phyloP scores from a whole-genome alignment of 2,113 vertebrate species.

The Scophthalmus maximus region DNA sequence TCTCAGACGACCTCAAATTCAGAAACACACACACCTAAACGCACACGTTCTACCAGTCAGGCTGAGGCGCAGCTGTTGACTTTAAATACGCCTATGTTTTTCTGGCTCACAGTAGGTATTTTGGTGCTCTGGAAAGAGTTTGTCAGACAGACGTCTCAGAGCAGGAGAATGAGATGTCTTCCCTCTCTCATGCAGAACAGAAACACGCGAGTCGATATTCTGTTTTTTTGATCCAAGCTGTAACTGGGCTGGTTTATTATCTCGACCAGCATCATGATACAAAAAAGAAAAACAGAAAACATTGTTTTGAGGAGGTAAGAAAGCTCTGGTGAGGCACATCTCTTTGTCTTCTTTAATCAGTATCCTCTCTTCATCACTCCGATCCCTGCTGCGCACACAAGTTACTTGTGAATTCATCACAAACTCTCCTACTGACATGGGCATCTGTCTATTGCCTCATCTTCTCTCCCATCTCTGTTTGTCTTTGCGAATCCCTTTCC shows the following conservation, averaged over 20 bases:
- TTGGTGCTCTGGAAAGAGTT: no score
- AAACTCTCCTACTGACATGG: constrained; percentile 25
- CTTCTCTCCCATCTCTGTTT: constrained; percentile 10
- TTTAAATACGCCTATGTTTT: constrained; percentile 38
- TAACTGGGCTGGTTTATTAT: constrained; percentile 23
- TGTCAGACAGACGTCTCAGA: no score
- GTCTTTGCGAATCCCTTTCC: constrained; percentile 23
- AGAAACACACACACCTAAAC: no score
- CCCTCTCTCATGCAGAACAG: constrained; percentile 1
- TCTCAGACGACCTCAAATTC: no score
- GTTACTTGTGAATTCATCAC: constrained; percentile 39
- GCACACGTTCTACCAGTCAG: no score
- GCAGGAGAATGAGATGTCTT: no score
- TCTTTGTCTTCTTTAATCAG: constrained; percentile 10
- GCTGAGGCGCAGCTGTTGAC: constrained; percentile 48
- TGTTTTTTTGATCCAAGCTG: neutral
- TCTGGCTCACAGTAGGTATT: no score
- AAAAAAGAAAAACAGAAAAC: neutral
- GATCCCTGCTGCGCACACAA: neutral
- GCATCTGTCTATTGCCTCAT: constrained; percentile 27
- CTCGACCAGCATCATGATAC: constrained; percentile 22
- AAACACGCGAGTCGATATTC: neutral
- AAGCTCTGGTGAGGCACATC: neutral
- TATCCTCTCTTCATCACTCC: constrained; percentile 25
- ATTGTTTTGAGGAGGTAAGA: neutral